Evolutionary conservation across 2,888 invertebrate genomes (phyloP), one percentile per base, ranked within the genome.

Genomic region (Peribatodes rhomboidaria): DNA sequence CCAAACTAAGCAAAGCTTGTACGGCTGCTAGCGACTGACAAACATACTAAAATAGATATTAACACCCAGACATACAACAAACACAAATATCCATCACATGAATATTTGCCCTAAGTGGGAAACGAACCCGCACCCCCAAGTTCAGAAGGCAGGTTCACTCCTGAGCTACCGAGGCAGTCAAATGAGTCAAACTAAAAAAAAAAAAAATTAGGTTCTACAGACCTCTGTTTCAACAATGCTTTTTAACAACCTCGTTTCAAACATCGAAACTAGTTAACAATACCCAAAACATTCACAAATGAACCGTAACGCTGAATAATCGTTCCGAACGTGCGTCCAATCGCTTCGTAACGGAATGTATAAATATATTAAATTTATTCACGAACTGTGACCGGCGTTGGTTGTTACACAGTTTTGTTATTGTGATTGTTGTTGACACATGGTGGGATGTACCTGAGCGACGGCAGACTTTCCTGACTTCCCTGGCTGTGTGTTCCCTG

Each of bases 341-440:
- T 74, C 54, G 65, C 54, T 67, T 65, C 50, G 69, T 67, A 68
- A 70, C 74, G 68, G 70, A 78, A 79, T 77, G 74, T 41, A 39
- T 73, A 68, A 78, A 80, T 78, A 76, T 37, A 42, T 74, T 71
- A 72, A 64, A 46, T 46, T 55, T 63, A 69, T 71, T 71, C 77
- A 72, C 71, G 69, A 71, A 67, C 59, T 41, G 16, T 14, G 31
- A 31, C 47, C 47, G 56, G n/a, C n/a, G n/a, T n/a, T n/a, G n/a
- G n/a, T 22, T 52, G 50, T 39, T 61, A 60, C 60, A 67, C 13
- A 60, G 69, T 61, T 67, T 69, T 69, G 69, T 70, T 72, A 76
- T 71, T 75, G 60, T 74, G 71, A 74, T 74, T 20, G 37, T 39
- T 76, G 77, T 80, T 78, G 78, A 80, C 79, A 79, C 75, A 69